These are phyloP conservation scores for Nibea coibor DNA, from an alignment of 2,113 vertebrate species.

Conservation along the genomic window DNA sequence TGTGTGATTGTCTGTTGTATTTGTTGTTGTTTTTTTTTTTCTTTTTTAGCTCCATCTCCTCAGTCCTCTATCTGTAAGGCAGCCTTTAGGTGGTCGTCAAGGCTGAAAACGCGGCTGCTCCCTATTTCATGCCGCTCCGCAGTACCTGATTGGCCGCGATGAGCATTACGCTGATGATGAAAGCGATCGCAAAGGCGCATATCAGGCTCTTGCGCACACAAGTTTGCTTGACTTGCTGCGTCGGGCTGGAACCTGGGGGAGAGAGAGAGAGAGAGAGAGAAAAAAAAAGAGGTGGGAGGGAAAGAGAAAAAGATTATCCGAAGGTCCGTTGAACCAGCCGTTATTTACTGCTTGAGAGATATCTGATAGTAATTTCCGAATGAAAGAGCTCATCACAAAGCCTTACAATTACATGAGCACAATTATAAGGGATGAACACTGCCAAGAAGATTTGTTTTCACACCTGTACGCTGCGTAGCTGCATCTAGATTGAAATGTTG, in stretches of 20 bases:
- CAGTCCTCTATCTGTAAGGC: conserved; percentile 42
- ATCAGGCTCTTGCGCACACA: conserved; percentile 97
- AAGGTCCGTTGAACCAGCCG: conserved; percentile 13
- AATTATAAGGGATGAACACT: conserved; percentile 26
- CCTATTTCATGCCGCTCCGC: conserved; percentile 96
- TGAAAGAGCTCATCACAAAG: conserved; percentile 54
- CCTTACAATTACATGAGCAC: conserved; percentile 43
- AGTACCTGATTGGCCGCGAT: conserved; percentile 98
- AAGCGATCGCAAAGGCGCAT: conserved; percentile 97
- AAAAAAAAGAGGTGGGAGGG: neutral
- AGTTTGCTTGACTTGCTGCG: conserved; percentile 98
- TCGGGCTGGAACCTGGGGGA: conserved; percentile 89
- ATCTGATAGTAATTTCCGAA: conserved; percentile 49
- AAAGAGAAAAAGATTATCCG: conserved; percentile 6
- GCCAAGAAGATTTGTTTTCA: conserved; percentile 50
- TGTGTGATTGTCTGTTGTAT: conserved; percentile 54
- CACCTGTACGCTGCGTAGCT: conserved; percentile 46
- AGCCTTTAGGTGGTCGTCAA: conserved; percentile 54
- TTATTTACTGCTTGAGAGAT: conserved; percentile 51
- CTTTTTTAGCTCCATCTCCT: conserved; percentile 15
- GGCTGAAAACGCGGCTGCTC: conserved; percentile 24
- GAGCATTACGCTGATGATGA: conserved; percentile 99
- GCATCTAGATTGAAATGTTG: conserved; percentile 58
- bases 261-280: neutral
- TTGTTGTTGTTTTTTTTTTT: neutral